phyloP scores from a whole-genome alignment of 2,888 invertebrate genomes.

The Pollenia angustigena region DNA sequence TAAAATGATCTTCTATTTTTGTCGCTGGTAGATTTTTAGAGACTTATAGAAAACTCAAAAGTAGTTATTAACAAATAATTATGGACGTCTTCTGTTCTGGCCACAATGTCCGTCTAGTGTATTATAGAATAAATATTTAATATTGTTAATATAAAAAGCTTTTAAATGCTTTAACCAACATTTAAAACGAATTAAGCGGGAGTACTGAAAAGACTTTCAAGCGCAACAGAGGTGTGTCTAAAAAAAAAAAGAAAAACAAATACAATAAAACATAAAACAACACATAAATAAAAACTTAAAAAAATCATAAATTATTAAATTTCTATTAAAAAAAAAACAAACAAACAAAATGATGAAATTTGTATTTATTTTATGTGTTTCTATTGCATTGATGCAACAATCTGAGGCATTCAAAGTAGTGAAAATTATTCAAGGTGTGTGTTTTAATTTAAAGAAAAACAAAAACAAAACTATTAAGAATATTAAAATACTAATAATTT shows the following conservation, averaged over 20 bases:
- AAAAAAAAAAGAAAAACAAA: conserved; percentile 12
- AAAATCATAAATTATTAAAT: conserved; percentile 6
- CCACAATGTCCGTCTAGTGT: background rate
- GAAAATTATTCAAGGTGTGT: conserved; percentile 67
- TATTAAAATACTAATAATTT: conserved; percentile 1
- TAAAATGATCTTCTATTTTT: conserved; percentile 28
- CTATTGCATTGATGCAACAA: conserved; percentile 62
- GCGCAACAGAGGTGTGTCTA: conserved; percentile 42
- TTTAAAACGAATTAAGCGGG: conserved; percentile 43
- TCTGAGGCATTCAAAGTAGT: conserved; percentile 68
- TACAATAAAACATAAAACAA: background rate
- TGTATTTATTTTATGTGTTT: conserved; percentile 57
- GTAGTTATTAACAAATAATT: conserved; percentile 46
- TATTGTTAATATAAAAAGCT: conserved; percentile 53
- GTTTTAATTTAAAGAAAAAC: background rate
- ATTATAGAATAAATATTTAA: conserved; percentile 44
- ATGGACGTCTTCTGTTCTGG: conserved; percentile 34
- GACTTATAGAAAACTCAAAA: conserved; percentile 61
- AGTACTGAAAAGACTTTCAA: conserved; percentile 63
- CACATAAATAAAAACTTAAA: conserved; percentile 5
- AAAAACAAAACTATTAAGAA: background rate
- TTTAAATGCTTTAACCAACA: conserved; percentile 56
- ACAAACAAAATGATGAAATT: conserved; percentile 67
- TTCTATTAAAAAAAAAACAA: background rate
- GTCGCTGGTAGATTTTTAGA: conserved; percentile 18